phyloP scores from a whole-genome alignment of 2,797 vertebrate species.

The Pangasius sanitwongsei region DNA sequence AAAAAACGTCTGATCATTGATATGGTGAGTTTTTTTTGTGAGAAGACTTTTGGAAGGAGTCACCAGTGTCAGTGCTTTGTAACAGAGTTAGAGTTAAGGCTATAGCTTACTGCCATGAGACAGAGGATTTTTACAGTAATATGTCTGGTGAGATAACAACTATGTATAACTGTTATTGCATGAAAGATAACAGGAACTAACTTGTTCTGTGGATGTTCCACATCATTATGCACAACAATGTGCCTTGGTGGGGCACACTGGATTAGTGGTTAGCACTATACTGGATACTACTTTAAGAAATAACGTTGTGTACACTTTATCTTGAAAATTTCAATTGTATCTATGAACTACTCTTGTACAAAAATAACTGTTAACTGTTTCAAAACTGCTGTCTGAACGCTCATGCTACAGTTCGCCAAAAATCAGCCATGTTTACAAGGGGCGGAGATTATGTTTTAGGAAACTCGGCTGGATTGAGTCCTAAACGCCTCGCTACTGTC shows the following conservation, averaged over 20 bases:
- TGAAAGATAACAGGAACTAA: no score
- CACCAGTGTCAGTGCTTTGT: no score
- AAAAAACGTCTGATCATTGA: no score
- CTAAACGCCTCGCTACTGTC: not conserved
- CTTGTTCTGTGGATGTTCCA: not conserved
- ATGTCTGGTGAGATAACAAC: no score
- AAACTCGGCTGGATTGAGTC: not conserved
- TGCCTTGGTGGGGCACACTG: no score
- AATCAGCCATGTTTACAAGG: slow-evolving; percentile 32
- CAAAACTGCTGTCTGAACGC: not conserved
- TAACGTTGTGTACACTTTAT: not conserved
- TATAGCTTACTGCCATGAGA: no score
- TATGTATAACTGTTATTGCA: no score
- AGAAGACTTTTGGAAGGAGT: no score
- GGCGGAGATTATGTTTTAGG: slow-evolving; percentile 15
- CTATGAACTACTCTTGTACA: not conserved
- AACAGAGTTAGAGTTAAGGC: no score
- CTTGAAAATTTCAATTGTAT: not conserved
- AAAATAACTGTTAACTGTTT: not conserved
- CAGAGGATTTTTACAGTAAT: no score
- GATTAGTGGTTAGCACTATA: no score
- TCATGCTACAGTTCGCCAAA: not conserved
- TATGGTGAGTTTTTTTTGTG: no score
- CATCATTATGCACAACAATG: not conserved
- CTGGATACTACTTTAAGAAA: not conserved